A percentile compares a stretch with the other conserved stretches of the same genome.
These are phyloP conservation scores for Stigmatopora argus DNA, from an alignment of 2,113 vertebrate species.

Conservation along the genomic window DNA sequence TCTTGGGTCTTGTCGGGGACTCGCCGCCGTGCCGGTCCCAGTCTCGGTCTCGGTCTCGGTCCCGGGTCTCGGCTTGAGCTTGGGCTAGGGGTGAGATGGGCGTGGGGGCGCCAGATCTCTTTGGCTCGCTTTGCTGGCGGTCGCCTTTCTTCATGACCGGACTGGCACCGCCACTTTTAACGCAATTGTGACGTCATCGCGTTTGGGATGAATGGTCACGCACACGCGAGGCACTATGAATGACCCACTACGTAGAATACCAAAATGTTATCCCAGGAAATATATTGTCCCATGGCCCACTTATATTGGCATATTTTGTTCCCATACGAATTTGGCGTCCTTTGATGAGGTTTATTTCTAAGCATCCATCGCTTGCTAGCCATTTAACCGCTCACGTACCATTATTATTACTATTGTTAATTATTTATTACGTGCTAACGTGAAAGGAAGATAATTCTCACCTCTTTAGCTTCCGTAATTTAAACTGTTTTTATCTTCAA, in stretches of 20 bases:
- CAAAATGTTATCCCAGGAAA: neutral
- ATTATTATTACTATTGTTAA: neutral
- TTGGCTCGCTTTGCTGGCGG: conserved; percentile 80
- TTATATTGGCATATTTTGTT: neutral
- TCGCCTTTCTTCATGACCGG: conserved; percentile 75
- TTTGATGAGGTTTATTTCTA: neutral
- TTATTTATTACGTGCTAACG: too few species aligned
- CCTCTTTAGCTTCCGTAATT: neutral
- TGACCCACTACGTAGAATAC: conserved; percentile 15
- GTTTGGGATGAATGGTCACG: neutral
- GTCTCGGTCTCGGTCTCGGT: neutral
- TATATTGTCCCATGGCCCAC: neutral
- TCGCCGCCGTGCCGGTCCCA: conserved; percentile 1
- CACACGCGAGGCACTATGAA: neutral
- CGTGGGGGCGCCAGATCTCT: conserved; percentile 53
- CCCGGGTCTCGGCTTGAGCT: conserved; percentile 16
- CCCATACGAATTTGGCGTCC: conserved; percentile 3
- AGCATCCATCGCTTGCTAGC: neutral
- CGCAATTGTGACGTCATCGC: conserved; percentile 8
- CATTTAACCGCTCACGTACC: neutral
- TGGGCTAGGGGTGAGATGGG: conserved; percentile 33
- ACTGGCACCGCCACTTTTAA: conserved; percentile 22
- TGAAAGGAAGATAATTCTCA: too few species aligned
- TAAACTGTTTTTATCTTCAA: neutral
- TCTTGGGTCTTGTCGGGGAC: conserved; percentile 51